A percentile compares a stretch with the other conserved stretches of the same genome.
These are phyloP conservation scores for Dendroctonus valens DNA, from an alignment of 1,140 invertebrate species.

Conservation along the genomic window DNA sequence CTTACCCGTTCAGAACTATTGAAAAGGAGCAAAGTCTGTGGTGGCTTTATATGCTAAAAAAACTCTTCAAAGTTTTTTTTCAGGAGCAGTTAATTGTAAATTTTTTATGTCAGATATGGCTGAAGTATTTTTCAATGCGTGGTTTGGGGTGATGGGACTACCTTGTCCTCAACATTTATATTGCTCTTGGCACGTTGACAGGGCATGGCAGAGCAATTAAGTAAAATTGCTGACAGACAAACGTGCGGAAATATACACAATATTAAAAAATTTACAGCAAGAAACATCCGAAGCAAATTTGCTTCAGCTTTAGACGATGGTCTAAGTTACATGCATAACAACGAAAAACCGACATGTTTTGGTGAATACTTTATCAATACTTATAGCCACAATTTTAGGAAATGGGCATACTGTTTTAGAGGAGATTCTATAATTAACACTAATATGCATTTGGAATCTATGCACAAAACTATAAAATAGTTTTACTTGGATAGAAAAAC, in stretches of 20 bases:
- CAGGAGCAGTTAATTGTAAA: slow-evolving; percentile 5
- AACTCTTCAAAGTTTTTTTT: slow-evolving; percentile 2
- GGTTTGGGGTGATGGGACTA: neutral
- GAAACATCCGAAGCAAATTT: neutral
- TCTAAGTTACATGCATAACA: neutral
- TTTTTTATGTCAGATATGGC: slow-evolving; percentile 14
- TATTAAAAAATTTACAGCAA: slow-evolving; percentile 5
- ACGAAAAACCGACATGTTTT: slow-evolving; percentile 3
- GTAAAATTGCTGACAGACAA: slow-evolving; percentile 2
- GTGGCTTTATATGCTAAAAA: neutral
- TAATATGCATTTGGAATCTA: too few species aligned
- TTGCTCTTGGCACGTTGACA: slow-evolving; percentile 12
- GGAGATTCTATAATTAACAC: too few species aligned
- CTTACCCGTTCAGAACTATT: too few species aligned
- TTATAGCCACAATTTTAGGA: slow-evolving; percentile 5
- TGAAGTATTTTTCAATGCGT: slow-evolving; percentile 9
- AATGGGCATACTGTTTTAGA: slow-evolving; percentile 1
- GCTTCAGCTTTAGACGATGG: neutral
- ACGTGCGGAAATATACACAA: slow-evolving; percentile 6
- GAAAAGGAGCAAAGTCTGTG: too few species aligned
- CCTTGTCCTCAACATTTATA: neutral
- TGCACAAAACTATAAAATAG: too few species aligned
- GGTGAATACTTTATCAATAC: slow-evolving; percentile 5
- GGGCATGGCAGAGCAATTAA: slow-evolving; percentile 9
- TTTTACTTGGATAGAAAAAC: too few species aligned